Evolutionary conservation across 2,113 vertebrate genomes (phyloP), one percentile per base, ranked within the genome.

Genomic region (Xenopus borealis): DNA sequence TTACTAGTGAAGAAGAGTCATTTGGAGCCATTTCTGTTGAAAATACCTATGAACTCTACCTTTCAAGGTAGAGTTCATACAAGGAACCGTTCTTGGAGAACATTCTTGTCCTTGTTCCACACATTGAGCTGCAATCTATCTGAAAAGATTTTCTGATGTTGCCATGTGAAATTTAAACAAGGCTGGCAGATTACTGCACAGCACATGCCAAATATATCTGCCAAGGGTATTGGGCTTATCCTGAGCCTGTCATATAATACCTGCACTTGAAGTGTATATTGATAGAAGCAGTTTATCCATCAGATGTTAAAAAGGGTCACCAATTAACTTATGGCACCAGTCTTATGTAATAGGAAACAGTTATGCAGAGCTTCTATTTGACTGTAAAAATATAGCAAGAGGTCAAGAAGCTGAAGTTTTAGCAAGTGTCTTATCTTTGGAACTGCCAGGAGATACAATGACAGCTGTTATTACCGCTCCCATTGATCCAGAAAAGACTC

Each of bases 251-350:
- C 81, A 79, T 72, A 80, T 83, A 83, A 78, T 65, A 68, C 44
- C 79, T 84, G 72, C 81, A 79, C 80, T 66, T 52, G 66, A 66
- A 27, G 47, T 66, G 71, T n/a, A 23, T 78, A 69, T 45, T 55
- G 82, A 85, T 71, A 83, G 72, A 82, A 23, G 59, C 79, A 71
- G 72, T 82, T 86, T 82, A 83, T 83, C 83, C 79, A 65, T 75
- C 73, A 82, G 80, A 79, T 82, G 78, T 78, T 46, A 80, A 85
- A 81, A 86, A 80, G 72, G 66, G 76, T 72, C 52, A 71, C 45
- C 83, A 84, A 75, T 82, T 85, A 86, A 63, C 80, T 81, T 9
- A 4, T 47, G 75, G 73, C 71, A 62, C 50, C 66, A 45, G 45
- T 3, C 45, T 74, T 78, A 63, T 72, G 78, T 74, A 66, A 71